Percentiles rank a stretch among this genome's conserved stretches.
Evolutionary conservation across 2,797 vertebrate genomes (phyloP).

Genomic region (Periparus ater): DNA sequence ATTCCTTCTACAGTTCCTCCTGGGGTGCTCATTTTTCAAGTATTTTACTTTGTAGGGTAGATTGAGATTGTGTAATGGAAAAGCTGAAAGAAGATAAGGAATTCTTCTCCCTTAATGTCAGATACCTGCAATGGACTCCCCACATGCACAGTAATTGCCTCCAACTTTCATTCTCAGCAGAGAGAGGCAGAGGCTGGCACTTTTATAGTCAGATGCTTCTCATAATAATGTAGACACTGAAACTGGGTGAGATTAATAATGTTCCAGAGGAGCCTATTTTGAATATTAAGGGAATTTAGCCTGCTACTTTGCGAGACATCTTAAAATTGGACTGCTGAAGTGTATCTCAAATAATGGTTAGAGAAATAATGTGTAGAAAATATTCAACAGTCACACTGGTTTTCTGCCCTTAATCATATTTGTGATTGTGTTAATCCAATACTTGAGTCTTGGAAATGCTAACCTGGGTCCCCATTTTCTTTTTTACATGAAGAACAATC

Average conservation of each 20-base stretch:
- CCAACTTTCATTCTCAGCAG: not conserved
- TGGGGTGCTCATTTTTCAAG: not conserved
- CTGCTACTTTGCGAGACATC: not conserved
- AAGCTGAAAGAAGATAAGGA: not conserved
- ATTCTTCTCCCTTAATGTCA: not conserved
- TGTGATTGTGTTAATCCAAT: not conserved
- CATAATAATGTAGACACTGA: not conserved
- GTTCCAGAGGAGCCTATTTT: not conserved
- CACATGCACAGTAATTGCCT: not conserved
- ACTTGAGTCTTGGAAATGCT: not conserved
- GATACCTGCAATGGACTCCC: not conserved
- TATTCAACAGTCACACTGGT: not conserved
- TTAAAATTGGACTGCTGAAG: constrained; percentile 17
- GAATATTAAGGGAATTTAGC: constrained; percentile 26
- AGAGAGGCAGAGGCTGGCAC: not conserved
- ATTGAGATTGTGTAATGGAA: not conserved
- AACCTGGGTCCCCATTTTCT: not conserved
- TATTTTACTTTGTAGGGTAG: not conserved
- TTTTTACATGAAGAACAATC: not conserved
- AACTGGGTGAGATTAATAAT: not conserved
- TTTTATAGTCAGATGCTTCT: not conserved
- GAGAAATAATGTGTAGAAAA: not conserved
- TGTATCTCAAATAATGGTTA: not conserved
- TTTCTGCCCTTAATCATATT: not conserved
- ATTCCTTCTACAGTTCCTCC: not conserved